Conservation (phyloP, 2,113 vertebrate genomes). For the Megaptera novaeangliae region DNA sequence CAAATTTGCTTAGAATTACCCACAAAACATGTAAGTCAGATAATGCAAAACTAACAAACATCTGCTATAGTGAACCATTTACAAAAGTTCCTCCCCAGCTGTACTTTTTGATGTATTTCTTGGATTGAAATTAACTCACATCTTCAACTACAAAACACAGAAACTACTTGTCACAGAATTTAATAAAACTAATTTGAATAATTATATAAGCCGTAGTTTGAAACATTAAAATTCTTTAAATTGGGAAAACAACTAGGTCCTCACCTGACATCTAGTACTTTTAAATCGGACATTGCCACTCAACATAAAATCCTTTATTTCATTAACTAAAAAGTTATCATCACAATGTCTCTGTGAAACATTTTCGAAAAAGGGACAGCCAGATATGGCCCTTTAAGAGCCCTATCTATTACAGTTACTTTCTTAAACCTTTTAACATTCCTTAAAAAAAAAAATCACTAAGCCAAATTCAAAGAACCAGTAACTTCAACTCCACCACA, state of each 20-base stretch:
- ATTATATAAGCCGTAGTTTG: background rate
- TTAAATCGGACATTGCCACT: slow-evolving; percentile 11
- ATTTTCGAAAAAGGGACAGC: background rate
- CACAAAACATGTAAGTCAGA: background rate
- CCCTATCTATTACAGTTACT: background rate
- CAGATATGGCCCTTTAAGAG: background rate
- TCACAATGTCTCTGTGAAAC: background rate
- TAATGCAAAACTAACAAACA: background rate
- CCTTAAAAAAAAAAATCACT: background rate
- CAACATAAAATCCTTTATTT: slow-evolving; percentile 26
- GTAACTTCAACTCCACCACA: background rate
- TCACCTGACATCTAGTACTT: background rate
- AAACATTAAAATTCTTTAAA: background rate
- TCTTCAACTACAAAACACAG: background rate
- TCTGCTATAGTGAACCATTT: background rate
- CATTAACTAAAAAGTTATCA: background rate
- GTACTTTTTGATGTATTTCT: background rate
- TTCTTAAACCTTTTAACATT: slow-evolving; percentile 11
- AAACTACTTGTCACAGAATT: background rate
- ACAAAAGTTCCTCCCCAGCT: background rate
- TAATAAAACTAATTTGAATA: background rate
- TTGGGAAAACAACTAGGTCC: background rate
- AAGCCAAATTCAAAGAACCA: background rate
- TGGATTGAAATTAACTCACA: background rate
- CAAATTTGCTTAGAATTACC: background rate